Conservation (phyloP, 2,797 vertebrate genomes). For the Anguilla marmorata region DNA sequence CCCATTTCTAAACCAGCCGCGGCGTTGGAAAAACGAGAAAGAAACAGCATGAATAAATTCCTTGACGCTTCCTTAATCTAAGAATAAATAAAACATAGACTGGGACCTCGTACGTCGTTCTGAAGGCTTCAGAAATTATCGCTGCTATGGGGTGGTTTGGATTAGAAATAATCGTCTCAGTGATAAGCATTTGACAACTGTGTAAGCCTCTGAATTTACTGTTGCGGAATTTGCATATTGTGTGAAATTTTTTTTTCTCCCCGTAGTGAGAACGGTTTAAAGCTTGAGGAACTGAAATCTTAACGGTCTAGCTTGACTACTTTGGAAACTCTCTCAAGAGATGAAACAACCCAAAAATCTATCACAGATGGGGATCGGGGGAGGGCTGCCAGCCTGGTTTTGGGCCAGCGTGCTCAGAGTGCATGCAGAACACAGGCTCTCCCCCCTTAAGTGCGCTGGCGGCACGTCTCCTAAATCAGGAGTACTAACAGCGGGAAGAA, state of each 20-base stretch:
- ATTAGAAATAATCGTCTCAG: conserved; percentile 51
- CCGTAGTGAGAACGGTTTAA: conserved; percentile 71
- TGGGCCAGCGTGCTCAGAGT: conserved; percentile 56
- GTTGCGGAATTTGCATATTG: conserved; percentile 70
- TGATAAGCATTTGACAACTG: conserved; percentile 59
- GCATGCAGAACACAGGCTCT: conserved; percentile 65
- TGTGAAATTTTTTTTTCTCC: conserved; percentile 53
- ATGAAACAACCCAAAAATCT: conserved; percentile 74
- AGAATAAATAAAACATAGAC: not conserved
- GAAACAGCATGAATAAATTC: conserved; percentile 19
- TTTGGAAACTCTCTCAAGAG: conserved; percentile 75
- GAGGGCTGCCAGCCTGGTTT: conserved; percentile 66
- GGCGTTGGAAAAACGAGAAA: not conserved
- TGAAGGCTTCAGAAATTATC: not conserved
- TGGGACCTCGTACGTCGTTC: not conserved
- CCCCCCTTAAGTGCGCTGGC: conserved; percentile 56
- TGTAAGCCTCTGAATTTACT: conserved; percentile 61
- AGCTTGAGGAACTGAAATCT: conserved; percentile 76
- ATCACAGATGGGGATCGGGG: conserved; percentile 77
- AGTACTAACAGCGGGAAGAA: conserved; percentile 48
- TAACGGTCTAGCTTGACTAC: conserved; percentile 70
- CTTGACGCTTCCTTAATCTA: not conserved
- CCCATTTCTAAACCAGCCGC: not conserved
- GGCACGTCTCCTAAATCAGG: conserved; percentile 62
- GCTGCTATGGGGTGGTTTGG: not conserved